phyloP scores from a whole-genome alignment of 2,888 invertebrate species.

The Drosophila melanosoma region DNA sequence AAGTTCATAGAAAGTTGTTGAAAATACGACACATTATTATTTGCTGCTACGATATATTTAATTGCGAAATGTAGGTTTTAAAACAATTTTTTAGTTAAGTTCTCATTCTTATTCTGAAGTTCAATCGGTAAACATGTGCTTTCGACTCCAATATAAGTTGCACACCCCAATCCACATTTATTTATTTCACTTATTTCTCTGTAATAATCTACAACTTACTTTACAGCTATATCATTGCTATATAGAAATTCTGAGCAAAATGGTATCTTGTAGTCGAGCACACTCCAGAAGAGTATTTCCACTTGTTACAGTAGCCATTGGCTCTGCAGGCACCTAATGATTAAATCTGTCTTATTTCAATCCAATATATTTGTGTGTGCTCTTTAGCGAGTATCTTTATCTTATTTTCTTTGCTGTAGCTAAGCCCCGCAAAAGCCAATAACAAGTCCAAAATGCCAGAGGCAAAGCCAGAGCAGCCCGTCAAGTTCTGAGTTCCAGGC shows the following conservation, averaged over 20 bases:
- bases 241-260: neutral
- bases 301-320: neutral
- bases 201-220: neutral
- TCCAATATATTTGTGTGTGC: conserved; percentile 4
- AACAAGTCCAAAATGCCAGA: conserved; percentile 11
- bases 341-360: conserved; percentile 2
- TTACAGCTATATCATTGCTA: neutral
- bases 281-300: neutral
- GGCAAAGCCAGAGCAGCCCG: conserved; percentile 24
- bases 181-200: neutral
- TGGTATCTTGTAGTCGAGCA: neutral
- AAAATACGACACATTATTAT: neutral
- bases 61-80: neutral
- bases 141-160: neutral
- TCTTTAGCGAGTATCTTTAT: conserved; percentile 14
- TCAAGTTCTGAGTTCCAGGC: conserved; percentile 56
- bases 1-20: neutral
- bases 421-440: conserved; percentile 13
- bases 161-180: too few relatives aligned
- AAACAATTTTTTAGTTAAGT: rapidly evolving
- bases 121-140: neutral
- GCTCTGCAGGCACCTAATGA: neutral
- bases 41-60: neutral
- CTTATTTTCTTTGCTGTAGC: conserved; percentile 5
- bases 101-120: neutral